phyloP scores from a whole-genome alignment of 2,797 vertebrate species.

The Sebastes itinus region DNA sequence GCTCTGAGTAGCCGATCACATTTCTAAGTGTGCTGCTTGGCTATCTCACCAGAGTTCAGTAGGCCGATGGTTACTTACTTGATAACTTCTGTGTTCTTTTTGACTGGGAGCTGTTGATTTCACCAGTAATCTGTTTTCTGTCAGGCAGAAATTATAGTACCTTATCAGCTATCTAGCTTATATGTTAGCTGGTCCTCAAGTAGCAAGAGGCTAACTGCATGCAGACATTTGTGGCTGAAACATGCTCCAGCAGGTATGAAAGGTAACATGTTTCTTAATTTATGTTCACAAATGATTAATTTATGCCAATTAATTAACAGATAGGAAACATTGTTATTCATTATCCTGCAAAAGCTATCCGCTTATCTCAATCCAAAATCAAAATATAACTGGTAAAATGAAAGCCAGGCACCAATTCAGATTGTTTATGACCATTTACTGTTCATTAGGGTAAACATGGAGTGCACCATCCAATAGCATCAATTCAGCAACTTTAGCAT shows the following conservation, averaged over 20 bases:
- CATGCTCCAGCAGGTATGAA: neutral
- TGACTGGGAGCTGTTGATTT: neutral
- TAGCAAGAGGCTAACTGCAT: neutral
- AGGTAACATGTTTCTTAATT: neutral
- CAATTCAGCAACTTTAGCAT: neutral
- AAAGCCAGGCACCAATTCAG: neutral
- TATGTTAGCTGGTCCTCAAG: neutral
- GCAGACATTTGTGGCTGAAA: slow-evolving; percentile 1
- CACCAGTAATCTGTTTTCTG: neutral
- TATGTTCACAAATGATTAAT: neutral
- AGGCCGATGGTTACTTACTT: neutral
- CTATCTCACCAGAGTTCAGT: neutral
- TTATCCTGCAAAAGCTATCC: neutral
- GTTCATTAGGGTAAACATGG: too few species aligned
- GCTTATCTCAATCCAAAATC: too few species aligned
- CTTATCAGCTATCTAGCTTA: neutral
- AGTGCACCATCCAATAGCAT: neutral
- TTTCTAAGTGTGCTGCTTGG: neutral
- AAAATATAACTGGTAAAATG: neutral
- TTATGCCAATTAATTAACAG: neutral
- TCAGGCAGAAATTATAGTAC: neutral
- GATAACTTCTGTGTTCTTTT: neutral
- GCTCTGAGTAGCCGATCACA: neutral
- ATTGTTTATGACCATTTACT: neutral
- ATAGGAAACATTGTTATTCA: neutral